A percentile compares a stretch with the other conserved stretches of the same genome.
Evolutionary conservation across 2,888 invertebrate genomes (phyloP).

Genomic region (Dorcus parallelipipedus): DNA sequence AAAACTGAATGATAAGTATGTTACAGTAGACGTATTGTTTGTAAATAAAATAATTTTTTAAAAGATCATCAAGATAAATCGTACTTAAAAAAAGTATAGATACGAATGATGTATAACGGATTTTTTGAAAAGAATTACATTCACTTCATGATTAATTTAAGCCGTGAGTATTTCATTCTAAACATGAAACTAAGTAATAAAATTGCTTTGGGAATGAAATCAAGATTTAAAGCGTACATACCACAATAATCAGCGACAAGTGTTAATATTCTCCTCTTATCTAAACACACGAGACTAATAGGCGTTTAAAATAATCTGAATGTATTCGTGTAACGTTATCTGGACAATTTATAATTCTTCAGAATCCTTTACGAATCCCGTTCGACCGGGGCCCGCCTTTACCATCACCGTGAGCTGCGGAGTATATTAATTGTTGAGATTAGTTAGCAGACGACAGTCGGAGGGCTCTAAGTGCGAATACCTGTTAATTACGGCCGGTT

Average conservation of each 20-base stretch:
- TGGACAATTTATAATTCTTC: conserved; percentile 12
- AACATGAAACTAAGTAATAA: too few relatives aligned
- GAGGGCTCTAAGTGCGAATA: conserved; percentile 28
- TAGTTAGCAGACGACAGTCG: conserved; percentile 11
- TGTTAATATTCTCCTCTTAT: conserved; percentile 7
- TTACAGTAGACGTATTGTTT: too few relatives aligned
- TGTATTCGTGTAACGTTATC: conserved; percentile 15
- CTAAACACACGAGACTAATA: conserved; percentile 2
- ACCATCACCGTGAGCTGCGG: not conserved
- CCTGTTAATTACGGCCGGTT: conserved; percentile 31
- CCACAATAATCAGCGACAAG: not conserved
- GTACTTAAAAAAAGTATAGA: too few relatives aligned
- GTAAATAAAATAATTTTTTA: too few relatives aligned
- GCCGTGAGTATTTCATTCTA: too few relatives aligned
- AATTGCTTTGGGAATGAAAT: too few relatives aligned
- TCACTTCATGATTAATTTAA: too few relatives aligned
- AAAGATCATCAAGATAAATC: too few relatives aligned
- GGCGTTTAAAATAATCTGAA: conserved; percentile 12
- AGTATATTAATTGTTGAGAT: conserved; percentile 19
- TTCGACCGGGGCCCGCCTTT: not conserved
- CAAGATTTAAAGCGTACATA: too few relatives aligned
- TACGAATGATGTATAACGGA: too few relatives aligned
- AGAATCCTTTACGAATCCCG: not conserved
- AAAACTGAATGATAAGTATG: too few relatives aligned
- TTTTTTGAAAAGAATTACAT: too few relatives aligned